Base-by-base conservation (phyloP, 2,797 vertebrate genomes). In the Mastacembelus armatus region DNA sequence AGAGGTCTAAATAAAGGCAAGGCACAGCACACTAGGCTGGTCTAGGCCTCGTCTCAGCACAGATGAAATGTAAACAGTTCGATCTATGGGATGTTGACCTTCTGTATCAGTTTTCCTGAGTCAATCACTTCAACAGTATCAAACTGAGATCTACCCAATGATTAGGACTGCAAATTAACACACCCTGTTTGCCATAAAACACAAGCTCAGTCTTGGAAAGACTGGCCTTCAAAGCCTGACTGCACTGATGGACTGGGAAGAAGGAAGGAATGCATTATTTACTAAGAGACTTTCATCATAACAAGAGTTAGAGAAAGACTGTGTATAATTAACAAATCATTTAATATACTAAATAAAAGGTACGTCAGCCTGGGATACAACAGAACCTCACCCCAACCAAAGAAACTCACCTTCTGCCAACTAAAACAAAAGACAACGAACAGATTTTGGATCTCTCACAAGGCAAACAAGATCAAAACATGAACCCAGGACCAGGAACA, bases 71-170 rank as follows among this genome's bases (percentile, higher is more conserved):
- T 73, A 81, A 90, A 88, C 85, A 88, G 67, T 59, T 60, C 67
- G 52, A 72, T 88, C 77, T 87, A 78, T 81, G 48, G 67, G 63
- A 83, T 85, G 84, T 87, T 88, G 85, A 91, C 90, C 67, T 81
- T 84, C 80, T 84, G 39, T 83, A 89, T 88, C 83, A 81, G 80
- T 71, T 88, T 87, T 78, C 84, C 82, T 80, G 83, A 89, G 75
- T 90, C 87, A 86, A 85, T 90, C 88, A 80, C 83, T 83, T 83
- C 66, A 82, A 69, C 60, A 4, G 72, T 73, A 84, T 90, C 85
- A 85, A 77, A 77, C 75, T 24, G 58, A 75, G 67, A 82, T 78
- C 74, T 63, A 61, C 48, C 78, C 70, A 75, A 63, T 79, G 77
- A 85, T 72, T 74, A 71, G 51, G 33, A 50, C 49, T 12, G 57